A percentile compares a stretch with the other conserved stretches of the same genome.
Evolutionary conservation across 2,888 invertebrate species (phyloP).

Genomic region (Hypolimnas misippus): DNA sequence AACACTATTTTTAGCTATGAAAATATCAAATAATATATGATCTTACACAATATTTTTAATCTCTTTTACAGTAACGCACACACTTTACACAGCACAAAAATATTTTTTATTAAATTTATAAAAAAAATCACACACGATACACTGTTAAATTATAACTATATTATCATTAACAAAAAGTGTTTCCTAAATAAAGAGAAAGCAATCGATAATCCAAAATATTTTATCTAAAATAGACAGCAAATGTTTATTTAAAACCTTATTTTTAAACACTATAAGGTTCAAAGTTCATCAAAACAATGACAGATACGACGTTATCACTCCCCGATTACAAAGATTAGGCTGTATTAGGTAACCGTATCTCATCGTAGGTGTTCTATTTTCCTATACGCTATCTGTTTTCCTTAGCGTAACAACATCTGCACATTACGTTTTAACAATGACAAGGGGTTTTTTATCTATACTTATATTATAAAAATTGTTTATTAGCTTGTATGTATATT

Average conservation of each 20-base stretch:
- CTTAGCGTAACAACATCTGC: conserved; percentile 37
- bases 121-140: neutral
- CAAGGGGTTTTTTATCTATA: conserved; percentile 27
- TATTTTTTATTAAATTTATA: neutral
- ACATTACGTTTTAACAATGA: conserved; percentile 18
- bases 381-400: conserved; percentile 39
- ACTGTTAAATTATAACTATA: conserved; percentile 4
- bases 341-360: conserved; percentile 49
- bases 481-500: neutral
- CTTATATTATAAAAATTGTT: neutral
- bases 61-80: neutral
- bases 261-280: neutral
- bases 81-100: neutral
- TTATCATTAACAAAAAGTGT: conserved; percentile 11
- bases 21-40: too few species aligned
- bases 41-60: too few species aligned
- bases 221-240: neutral
- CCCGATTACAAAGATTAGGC: conserved; percentile 51
- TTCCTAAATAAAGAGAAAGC: conserved; percentile 7
- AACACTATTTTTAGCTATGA: too few species aligned
- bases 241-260: conserved; percentile 23
- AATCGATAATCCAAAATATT: conserved; percentile 6
- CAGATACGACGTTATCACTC: conserved; percentile 44
- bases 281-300: conserved; percentile 14
- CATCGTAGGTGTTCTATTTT: conserved; percentile 42